Evolutionary conservation across 2,113 vertebrate genomes (phyloP).

Genomic region (Epinephelus fuscoguttatus): DNA sequence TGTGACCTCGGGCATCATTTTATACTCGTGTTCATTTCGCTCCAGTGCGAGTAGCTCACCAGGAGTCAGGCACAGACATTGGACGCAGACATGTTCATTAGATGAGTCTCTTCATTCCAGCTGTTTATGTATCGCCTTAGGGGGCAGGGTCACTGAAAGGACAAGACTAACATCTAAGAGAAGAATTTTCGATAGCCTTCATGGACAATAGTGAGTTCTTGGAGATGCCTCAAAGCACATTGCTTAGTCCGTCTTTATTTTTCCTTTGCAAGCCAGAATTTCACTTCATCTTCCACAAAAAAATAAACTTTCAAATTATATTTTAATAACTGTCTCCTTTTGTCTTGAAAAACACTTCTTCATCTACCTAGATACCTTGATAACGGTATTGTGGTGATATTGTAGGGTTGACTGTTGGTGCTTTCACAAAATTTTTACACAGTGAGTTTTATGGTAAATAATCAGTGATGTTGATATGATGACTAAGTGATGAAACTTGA

Average conservation of each 20-base stretch:
- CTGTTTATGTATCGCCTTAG: slow-evolving; percentile 17
- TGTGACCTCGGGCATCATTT: slow-evolving; percentile 34
- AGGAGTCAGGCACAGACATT: slow-evolving; percentile 25
- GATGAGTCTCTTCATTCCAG: slow-evolving; percentile 48
- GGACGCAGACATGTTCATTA: slow-evolving; percentile 53
- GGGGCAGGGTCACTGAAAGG: slow-evolving; percentile 43
- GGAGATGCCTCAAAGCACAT: slow-evolving; percentile 19
- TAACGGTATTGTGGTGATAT: no score
- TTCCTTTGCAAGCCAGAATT: not conserved
- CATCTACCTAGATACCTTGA: not conserved
- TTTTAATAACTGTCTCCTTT: not conserved
- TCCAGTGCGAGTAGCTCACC: slow-evolving; percentile 10
- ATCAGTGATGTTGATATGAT: no score
- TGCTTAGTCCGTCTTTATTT: not conserved
- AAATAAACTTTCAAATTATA: not conserved
- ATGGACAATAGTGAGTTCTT: slow-evolving; percentile 14
- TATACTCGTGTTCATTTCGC: slow-evolving; percentile 35
- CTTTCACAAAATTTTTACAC: no score
- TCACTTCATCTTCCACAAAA: slow-evolving; percentile 1
- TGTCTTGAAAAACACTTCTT: not conserved
- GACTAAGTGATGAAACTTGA: no score
- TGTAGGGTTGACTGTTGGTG: no score
- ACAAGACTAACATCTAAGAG: slow-evolving; percentile 43
- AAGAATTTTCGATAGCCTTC: not conserved
- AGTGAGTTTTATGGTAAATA: no score